These are phyloP conservation scores for Halcyon senegalensis DNA, from an alignment of 2,113 vertebrate genomes.

Conservation along the genomic window DNA sequence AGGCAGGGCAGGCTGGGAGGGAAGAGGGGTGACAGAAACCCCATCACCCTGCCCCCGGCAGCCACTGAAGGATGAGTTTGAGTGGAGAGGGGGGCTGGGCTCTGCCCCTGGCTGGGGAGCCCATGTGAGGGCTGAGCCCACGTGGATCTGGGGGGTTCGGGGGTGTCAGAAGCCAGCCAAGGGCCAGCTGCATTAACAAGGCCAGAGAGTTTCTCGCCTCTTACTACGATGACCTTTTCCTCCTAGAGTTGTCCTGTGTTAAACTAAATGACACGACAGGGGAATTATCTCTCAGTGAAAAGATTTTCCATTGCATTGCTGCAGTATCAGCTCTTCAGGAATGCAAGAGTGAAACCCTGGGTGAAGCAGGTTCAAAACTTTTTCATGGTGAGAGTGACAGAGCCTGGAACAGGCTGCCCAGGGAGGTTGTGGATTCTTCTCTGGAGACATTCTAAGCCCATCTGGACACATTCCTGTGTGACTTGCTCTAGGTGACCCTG, in stretches of 20 bases:
- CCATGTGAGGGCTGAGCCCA: neutral
- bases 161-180: neutral
- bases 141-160: neutral
- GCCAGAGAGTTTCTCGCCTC: accelerated
- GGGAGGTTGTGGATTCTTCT: too few relatives aligned
- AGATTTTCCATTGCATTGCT: neutral
- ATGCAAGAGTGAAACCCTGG: accelerated
- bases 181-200: accelerated
- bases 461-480: too few relatives aligned
- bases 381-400: too few relatives aligned
- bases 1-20: neutral
- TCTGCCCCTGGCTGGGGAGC: neutral
- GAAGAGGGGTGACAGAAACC: neutral
- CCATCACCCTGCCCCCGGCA: neutral
- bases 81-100: neutral
- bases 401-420: too few relatives aligned
- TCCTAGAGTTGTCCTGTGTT: neutral
- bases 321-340: neutral
- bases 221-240: neutral
- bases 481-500: too few relatives aligned
- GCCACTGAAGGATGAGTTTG: neutral
- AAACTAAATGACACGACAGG: accelerated
- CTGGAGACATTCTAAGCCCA: too few relatives aligned
- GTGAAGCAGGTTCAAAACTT: too few relatives aligned
- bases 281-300: neutral